Percentiles rank a stretch among this genome's conserved stretches.
Evolutionary conservation across 53 echinoderm and acorn worm species (phyloP).

Genomic region (Luidia sarsii): DNA sequence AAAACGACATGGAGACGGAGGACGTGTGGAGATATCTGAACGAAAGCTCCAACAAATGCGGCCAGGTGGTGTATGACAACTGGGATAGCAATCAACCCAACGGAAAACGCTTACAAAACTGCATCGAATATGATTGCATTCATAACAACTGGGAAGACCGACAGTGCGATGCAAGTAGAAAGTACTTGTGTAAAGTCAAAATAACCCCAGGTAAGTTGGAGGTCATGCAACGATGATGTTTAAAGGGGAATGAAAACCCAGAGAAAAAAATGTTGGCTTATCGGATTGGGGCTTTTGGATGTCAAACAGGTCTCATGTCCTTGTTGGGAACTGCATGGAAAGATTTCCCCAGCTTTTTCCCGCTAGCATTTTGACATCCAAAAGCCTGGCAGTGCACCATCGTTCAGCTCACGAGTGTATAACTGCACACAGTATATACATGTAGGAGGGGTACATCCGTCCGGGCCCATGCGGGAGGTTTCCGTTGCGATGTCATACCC

Average conservation of each 20-base stretch:
- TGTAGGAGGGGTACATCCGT: too few relatives aligned
- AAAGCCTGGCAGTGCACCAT: too few relatives aligned
- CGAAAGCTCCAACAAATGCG: constrained; percentile 11
- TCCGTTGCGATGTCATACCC: too few relatives aligned
- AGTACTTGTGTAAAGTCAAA: constrained; percentile 41
- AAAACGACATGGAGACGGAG: constrained; percentile 31
- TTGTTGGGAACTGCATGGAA: too few relatives aligned
- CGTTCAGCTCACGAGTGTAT: too few relatives aligned
- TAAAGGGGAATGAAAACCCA: not conserved
- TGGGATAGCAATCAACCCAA: not conserved
- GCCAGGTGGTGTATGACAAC: constrained; percentile 11
- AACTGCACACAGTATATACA: too few relatives aligned
- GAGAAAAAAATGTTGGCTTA: too few relatives aligned
- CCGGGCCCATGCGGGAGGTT: too few relatives aligned
- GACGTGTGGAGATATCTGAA: constrained; percentile 31
- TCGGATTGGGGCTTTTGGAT: too few relatives aligned
- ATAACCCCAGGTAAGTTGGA: constrained; percentile 9
- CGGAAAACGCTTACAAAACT: constrained; percentile 1
- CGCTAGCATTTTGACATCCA: too few relatives aligned
- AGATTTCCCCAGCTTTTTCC: too few relatives aligned
- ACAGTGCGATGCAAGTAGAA: not conserved
- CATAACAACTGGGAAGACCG: constrained; percentile 1
- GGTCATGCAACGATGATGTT: not conserved
- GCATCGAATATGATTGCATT: constrained; percentile 6
- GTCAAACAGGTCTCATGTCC: too few relatives aligned